phyloP scores from a whole-genome alignment of 2,113 vertebrate genomes.

The Tyto alba region DNA sequence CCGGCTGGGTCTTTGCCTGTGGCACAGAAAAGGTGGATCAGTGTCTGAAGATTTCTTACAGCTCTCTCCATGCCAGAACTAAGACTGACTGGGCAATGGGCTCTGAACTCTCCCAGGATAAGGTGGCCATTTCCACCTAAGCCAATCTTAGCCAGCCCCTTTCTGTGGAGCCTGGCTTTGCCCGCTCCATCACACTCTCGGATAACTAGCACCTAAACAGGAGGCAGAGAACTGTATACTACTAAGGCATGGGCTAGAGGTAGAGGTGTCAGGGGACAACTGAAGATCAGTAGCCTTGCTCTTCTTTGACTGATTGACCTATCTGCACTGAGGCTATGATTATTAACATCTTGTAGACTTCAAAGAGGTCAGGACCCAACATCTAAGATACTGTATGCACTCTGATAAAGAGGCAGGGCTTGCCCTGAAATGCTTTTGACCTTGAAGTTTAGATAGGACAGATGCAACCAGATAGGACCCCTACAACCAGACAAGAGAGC shows the following conservation, averaged over 20 bases:
- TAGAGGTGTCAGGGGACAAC: background rate
- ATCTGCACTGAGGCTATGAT: background rate
- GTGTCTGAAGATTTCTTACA: background rate
- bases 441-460: background rate
- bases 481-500: background rate
- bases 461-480: no score
- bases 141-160: background rate
- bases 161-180: background rate
- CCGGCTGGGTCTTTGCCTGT: background rate
- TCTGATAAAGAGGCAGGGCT: background rate
- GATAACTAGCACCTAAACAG: background rate
- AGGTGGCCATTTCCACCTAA: background rate
- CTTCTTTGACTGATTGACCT: background rate
- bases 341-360: background rate
- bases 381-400: background rate
- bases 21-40: background rate
- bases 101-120: background rate
- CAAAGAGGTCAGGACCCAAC: background rate
- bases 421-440: background rate
- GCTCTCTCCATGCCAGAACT: background rate
- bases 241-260: background rate
- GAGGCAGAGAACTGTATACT: background rate
- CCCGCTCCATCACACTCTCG: accelerated
- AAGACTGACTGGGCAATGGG: background rate
- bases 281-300: background rate